These are phyloP conservation scores for Campaea margaritaria DNA, from an alignment of 2,888 invertebrate species.

Conservation along the genomic window DNA sequence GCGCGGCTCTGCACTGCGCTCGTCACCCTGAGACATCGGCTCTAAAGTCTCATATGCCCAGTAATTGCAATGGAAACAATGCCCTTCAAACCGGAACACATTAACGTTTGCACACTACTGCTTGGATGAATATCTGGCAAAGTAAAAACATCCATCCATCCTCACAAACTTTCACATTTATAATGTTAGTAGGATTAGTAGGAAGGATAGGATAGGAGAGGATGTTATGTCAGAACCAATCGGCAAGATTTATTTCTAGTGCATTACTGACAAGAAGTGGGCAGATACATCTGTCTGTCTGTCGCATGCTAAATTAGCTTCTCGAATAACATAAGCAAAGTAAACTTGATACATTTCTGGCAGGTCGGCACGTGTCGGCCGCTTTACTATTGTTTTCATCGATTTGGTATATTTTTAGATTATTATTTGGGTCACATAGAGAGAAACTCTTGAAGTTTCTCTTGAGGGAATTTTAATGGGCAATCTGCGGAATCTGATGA, in stretches of 20 bases:
- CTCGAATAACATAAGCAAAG: conserved; percentile 46
- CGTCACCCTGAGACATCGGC: too few species aligned
- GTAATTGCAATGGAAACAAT: too few species aligned
- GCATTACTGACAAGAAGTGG: conserved; percentile 25
- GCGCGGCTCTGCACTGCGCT: too few species aligned
- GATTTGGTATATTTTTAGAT: conserved; percentile 53
- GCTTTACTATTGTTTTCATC: conserved; percentile 70
- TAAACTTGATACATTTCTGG: conserved; percentile 71
- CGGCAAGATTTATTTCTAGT: conserved; percentile 18
- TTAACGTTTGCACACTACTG: too few species aligned
- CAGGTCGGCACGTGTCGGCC: conserved; percentile 50
- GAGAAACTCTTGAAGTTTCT: conserved; percentile 1
- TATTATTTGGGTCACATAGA: conserved; percentile 32
- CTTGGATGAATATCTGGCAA: too few species aligned
- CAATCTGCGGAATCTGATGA: conserved; percentile 8
- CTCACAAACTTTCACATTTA: too few species aligned
- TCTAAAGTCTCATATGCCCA: too few species aligned
- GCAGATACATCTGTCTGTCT: conserved; percentile 25
- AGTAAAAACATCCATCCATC: too few species aligned
- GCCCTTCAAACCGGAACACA: too few species aligned
- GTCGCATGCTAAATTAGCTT: conserved; percentile 32
- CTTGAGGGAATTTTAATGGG: conserved; percentile 12
- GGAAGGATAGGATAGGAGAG: too few species aligned
- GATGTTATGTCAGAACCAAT: neutral
- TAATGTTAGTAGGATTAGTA: too few species aligned